phyloP scores from a whole-genome alignment of 1,140 invertebrate species.

The Cydia fagiglandana region DNA sequence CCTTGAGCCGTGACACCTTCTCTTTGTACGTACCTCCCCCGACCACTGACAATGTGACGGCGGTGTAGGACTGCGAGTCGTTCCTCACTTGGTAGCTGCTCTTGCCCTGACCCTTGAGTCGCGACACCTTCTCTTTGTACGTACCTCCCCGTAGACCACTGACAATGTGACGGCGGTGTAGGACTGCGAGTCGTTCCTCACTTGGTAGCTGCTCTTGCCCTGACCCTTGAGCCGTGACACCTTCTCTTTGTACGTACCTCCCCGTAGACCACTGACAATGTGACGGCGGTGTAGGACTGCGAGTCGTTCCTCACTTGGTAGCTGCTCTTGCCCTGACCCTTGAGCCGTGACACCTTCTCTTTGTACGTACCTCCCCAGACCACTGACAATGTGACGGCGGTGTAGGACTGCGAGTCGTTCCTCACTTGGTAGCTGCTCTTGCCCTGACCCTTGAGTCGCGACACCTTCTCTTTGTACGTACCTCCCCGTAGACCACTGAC shows the following conservation, averaged over 20 bases:
- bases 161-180: conserved; percentile 85
- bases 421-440: conserved; percentile 84
- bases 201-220: conserved; percentile 83
- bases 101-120: conserved; percentile 76
- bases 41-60: conserved; percentile 83
- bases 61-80: conserved; percentile 87
- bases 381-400: conserved; percentile 83
- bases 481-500: conserved; percentile 80
- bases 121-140: conserved; percentile 75
- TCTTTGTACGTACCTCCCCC: conserved; percentile 41
- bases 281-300: conserved; percentile 86
- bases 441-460: conserved; percentile 74
- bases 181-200: conserved; percentile 87
- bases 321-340: conserved; percentile 79
- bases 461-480: conserved; percentile 72
- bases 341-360: conserved; percentile 78
- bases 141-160: conserved; percentile 74
- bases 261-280: conserved; percentile 82
- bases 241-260: conserved; percentile 61
- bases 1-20: conserved; percentile 77
- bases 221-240: conserved; percentile 70
- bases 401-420: conserved; percentile 88
- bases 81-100: conserved; percentile 85
- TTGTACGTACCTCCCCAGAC: conserved; percentile 66
- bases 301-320: conserved; percentile 86